Percentiles rank a stretch among this genome's conserved stretches.
These are phyloP conservation scores for Pyralis farinalis DNA, from an alignment of 2,888 invertebrate genomes.

Conservation along the genomic window DNA sequence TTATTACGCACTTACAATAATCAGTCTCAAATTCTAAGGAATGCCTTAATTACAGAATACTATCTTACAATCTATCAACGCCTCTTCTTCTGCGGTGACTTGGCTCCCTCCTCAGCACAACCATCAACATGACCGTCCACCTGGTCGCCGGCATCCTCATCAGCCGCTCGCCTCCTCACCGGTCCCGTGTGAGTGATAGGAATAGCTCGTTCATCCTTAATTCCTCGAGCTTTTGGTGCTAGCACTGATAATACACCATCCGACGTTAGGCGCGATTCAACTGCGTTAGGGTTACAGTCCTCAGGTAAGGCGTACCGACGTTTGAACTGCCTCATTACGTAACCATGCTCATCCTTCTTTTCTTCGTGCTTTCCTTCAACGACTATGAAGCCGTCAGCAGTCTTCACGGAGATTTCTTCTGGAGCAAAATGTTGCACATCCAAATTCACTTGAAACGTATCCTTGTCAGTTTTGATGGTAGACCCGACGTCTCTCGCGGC, in stretches of 20 bases:
- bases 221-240: constrained; percentile 69
- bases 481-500: constrained; percentile 72
- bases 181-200: constrained; percentile 84
- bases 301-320: constrained; percentile 88
- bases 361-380: constrained; percentile 91
- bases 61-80: constrained; percentile 25
- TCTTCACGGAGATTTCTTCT: constrained; percentile 88
- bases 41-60: too few relatives aligned
- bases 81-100: constrained; percentile 59
- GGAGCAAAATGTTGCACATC: constrained; percentile 90
- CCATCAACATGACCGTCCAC: constrained; percentile 7
- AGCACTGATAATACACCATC: constrained; percentile 88
- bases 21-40: too few relatives aligned
- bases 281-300: constrained; percentile 85
- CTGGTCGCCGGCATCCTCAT: constrained; percentile 27
- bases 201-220: constrained; percentile 70
- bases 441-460: constrained; percentile 84
- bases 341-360: constrained; percentile 87
- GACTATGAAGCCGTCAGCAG: constrained; percentile 84
- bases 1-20: too few relatives aligned
- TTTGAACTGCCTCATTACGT: constrained; percentile 86
- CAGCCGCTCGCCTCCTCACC: constrained; percentile 65
- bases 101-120: constrained; percentile 25
- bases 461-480: constrained; percentile 76
- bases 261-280: constrained; percentile 86